phyloP scores from a whole-genome alignment of 2,888 invertebrate genomes.

The Hydriomena furcata region DNA sequence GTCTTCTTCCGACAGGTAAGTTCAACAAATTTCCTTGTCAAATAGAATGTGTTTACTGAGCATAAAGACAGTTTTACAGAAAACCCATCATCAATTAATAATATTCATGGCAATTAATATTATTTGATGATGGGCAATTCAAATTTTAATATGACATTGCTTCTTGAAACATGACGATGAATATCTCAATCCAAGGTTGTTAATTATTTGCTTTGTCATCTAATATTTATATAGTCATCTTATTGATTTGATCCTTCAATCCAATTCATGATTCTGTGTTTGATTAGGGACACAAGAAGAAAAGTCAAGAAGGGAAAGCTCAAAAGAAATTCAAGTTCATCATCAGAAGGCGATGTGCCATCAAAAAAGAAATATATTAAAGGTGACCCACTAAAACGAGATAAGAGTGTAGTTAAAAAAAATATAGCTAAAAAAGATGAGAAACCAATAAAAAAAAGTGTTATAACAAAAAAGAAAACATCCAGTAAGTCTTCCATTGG shows the following conservation, averaged over 20 bases:
- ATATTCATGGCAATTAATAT: no score
- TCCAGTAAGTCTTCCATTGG: slow-evolving; percentile 62
- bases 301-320: slow-evolving; percentile 80
- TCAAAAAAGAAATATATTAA: slow-evolving; percentile 81
- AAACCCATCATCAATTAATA: no score
- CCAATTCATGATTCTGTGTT: slow-evolving; percentile 21
- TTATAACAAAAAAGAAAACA: slow-evolving; percentile 63
- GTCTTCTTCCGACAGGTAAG: slow-evolving; percentile 81
- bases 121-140: no score
- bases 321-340: slow-evolving; percentile 84
- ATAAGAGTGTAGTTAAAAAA: slow-evolving; percentile 76
- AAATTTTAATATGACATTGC: no score
- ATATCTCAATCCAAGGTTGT: no score
- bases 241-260: no score
- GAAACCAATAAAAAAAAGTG: slow-evolving; percentile 66
- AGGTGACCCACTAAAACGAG: slow-evolving; percentile 65
- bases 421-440: slow-evolving; percentile 69
- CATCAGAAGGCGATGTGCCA: slow-evolving; percentile 85
- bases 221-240: no score
- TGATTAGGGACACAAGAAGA: slow-evolving; percentile 71
- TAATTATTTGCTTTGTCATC: no score
- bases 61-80: no score
- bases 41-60: no score
- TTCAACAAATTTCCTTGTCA: neutral
- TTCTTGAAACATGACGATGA: no score